Percentiles rank a stretch among this genome's conserved stretches.
phyloP scores from a whole-genome alignment of 2,888 invertebrate species.

The Agonopterix alstromeriana region DNA sequence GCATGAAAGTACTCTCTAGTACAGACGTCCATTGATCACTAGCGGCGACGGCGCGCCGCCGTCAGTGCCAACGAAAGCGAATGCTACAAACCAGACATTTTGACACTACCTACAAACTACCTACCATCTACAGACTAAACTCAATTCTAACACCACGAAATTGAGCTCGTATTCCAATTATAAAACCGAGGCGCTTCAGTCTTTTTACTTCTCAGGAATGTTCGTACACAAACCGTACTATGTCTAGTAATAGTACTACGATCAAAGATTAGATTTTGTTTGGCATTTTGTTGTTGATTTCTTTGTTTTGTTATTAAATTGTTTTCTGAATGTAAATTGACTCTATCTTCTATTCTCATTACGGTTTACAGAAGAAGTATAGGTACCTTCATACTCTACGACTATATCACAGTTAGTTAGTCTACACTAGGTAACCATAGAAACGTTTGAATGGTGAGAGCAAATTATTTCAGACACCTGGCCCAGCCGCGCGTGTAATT shows the following conservation, averaged over 20 bases:
- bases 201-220: no score
- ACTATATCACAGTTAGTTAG: no score
- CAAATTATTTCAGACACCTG: not conserved
- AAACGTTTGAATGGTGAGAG: not conserved
- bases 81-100: conserved; percentile 19
- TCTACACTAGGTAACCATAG: no score
- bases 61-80: conserved; percentile 61
- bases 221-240: not conserved
- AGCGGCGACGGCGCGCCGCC: conserved; percentile 28
- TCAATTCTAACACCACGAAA: no score
- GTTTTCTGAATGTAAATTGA: no score
- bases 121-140: no score
- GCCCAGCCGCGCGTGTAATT: conserved; percentile 2
- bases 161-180: no score
- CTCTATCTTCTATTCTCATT: no score
- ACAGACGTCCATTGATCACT: conserved; percentile 65
- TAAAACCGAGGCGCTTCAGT: no score
- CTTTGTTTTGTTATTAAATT: not conserved
- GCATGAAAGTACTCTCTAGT: conserved; percentile 57
- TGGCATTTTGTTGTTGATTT: not conserved
- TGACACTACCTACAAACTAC: not conserved
- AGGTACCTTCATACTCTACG: no score
- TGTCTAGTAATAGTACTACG: conserved; percentile 2
- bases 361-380: no score
- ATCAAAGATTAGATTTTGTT: conserved; percentile 3